Conservation (phyloP, 2,888 invertebrate species). For the Trissolcus japonicus region DNA sequence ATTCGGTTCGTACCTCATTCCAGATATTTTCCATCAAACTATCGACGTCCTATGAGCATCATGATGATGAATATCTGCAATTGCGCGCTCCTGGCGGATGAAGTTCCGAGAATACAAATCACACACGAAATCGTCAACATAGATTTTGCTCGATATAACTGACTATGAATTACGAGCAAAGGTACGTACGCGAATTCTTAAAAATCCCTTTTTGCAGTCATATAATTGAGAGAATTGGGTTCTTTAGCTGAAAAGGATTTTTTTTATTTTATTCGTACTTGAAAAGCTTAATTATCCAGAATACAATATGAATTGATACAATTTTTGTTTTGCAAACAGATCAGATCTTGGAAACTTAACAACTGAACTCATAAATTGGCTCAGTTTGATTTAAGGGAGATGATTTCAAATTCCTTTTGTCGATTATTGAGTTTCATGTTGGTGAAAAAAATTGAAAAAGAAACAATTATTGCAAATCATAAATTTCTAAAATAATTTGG, state of each 20-base stretch:
- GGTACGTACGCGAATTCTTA: not conserved
- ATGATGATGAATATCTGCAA: conserved; percentile 56
- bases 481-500: not conserved
- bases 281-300: not conserved
- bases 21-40: conserved; percentile 55
- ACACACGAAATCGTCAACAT: conserved; percentile 33
- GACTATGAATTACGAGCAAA: conserved; percentile 1
- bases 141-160: conserved; percentile 23
- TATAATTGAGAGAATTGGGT: not conserved
- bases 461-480: not conserved
- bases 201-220: not conserved
- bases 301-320: not conserved
- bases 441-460: too few species aligned
- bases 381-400: not conserved
- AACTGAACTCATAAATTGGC: not conserved
- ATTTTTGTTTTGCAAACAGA: too few species aligned
- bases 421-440: too few species aligned
- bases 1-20: conserved; percentile 46
- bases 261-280: not conserved
- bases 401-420: too few species aligned
- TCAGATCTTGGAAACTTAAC: not conserved
- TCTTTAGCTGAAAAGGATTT: not conserved
- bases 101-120: conserved; percentile 44
- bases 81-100: conserved; percentile 40
- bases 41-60: conserved; percentile 52